A percentile compares a stretch with the other conserved stretches of the same genome.
These are phyloP conservation scores for Phrynocephalus vlangalii DNA, from an alignment of 2,797 vertebrate genomes.

Conservation along the genomic window DNA sequence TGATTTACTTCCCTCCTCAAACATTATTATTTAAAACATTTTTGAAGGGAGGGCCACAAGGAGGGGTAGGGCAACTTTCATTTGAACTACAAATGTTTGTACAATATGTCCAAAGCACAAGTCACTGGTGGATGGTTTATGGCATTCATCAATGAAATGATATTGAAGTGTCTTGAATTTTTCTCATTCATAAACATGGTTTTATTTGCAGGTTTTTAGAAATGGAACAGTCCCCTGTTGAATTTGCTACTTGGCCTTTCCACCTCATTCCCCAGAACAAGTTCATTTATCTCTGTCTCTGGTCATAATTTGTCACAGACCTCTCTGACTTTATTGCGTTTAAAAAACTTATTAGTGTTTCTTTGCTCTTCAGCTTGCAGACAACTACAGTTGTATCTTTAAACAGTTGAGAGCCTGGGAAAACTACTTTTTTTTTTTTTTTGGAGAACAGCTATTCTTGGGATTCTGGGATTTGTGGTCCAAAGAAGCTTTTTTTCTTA, in stretches of 20 bases:
- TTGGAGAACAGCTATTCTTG: no score
- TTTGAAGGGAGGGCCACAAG: slow-evolving; percentile 33
- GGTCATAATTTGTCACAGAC: slow-evolving; percentile 40
- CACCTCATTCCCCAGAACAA: slow-evolving; percentile 27
- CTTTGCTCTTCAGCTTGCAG: slow-evolving; percentile 58
- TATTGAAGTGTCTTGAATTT: slow-evolving; percentile 43
- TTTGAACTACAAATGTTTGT: slow-evolving; percentile 48
- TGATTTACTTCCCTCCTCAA: slow-evolving; percentile 38
- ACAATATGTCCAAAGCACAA: slow-evolving; percentile 72
- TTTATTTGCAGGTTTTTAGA: slow-evolving; percentile 50
- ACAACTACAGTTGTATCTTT: slow-evolving; percentile 52
- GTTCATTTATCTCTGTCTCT: slow-evolving; percentile 36
- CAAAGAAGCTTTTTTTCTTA: slow-evolving; percentile 33
- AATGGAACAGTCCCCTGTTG: slow-evolving; percentile 24
- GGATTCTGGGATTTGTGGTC: no score
- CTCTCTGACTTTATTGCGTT: slow-evolving; percentile 33
- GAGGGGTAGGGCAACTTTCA: slow-evolving; percentile 53
- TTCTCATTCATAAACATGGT: slow-evolving; percentile 42
- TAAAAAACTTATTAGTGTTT: slow-evolving; percentile 32
- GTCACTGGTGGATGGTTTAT: slow-evolving; percentile 62
- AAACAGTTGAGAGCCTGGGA: not conserved
- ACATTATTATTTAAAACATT: slow-evolving; percentile 45
- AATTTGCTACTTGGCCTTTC: slow-evolving; percentile 46
- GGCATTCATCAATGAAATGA: slow-evolving; percentile 60
- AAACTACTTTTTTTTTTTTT: no score